Evolutionary conservation across 2,797 vertebrate species (phyloP), one percentile per base, ranked within the genome.

Genomic region (Clarias laeviceps): DNA sequence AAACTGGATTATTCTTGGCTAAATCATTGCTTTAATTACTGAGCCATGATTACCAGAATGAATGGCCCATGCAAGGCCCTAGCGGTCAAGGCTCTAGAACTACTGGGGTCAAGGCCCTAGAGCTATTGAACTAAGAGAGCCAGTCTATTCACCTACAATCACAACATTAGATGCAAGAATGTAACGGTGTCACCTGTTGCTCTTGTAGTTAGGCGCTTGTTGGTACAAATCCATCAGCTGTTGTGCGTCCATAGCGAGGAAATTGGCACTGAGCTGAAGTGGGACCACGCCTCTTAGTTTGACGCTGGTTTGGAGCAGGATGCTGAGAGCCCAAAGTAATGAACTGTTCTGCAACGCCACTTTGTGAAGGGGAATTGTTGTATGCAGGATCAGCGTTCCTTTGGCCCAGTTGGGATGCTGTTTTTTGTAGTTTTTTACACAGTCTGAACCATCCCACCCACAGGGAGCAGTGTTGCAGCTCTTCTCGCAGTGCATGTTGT

Each of bases 381-480:
- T 87, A 85, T 96, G 93, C 32, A 97, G 88, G 40, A 96, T 89
- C 88, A 98, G 89, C 0, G 93, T 94, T 70, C 96, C 95, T 59
- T 92, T 93, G 22, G 94, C 93, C 92, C 91, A 94, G 3, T 65
- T 1, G 5, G 88, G 80, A 4, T 56, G 87, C 20, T 92, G 90
- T 8, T 91, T 87, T 0, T 76, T 87, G 78, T 93, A 90, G 90
- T 66, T 81, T 66, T 81, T 81, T 14, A 81, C 24, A 54, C 97
- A 98, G 91, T 97, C 96, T 1, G 96, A 96, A 34, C 97, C 97
- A 0, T 98, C 97, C 97, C 96, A 97, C 64, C 96, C 97, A 18
- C 97, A 97, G 86, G 93, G 89, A 8, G 94, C 94, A 0, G 64
- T 94, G 91, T 96, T 88, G 70, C 97, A 98, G 40, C 97, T 96